Evolutionary conservation across 2,797 vertebrate species (phyloP).

Genomic region (Phalloptychus januarius): DNA sequence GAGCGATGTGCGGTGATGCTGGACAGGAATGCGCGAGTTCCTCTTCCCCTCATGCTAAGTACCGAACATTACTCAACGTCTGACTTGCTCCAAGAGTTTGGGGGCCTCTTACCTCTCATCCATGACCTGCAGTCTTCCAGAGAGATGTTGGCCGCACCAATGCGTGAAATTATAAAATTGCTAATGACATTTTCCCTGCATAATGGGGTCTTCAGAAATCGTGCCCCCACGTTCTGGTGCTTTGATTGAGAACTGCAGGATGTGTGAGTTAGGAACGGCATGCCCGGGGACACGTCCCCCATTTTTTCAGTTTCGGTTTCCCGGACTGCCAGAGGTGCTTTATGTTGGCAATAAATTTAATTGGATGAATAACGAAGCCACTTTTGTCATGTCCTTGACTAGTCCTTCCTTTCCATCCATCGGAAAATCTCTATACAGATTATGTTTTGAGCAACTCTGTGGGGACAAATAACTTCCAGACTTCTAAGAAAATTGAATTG

Average conservation of each 20-base stretch:
- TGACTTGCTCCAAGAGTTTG: constrained; percentile 32
- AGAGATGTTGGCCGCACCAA: constrained; percentile 52
- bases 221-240: constrained; percentile 54
- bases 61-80: constrained; percentile 14
- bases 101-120: constrained; percentile 38
- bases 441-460: not conserved
- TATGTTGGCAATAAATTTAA: constrained; percentile 64
- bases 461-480: not conserved
- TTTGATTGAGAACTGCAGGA: constrained; percentile 56
- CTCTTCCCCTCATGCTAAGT: constrained; percentile 10
- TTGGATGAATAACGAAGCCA: constrained; percentile 54
- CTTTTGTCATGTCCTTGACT: constrained; percentile 56
- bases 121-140: constrained; percentile 40
- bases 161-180: constrained; percentile 76
- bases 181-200: constrained; percentile 72
- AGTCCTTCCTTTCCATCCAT: not conserved
- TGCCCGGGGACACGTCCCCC: constrained; percentile 49
- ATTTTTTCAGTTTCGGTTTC: constrained; percentile 63
- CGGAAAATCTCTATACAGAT: not conserved
- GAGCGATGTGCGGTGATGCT: not conserved
- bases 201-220: constrained; percentile 65
- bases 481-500: not conserved
- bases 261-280: constrained; percentile 27
- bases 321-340: constrained; percentile 57
- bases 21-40: not conserved